These are phyloP conservation scores for Ptychodera flava DNA, from an alignment of 35 echinoderm and acorn worm species.

Conservation along the genomic window DNA sequence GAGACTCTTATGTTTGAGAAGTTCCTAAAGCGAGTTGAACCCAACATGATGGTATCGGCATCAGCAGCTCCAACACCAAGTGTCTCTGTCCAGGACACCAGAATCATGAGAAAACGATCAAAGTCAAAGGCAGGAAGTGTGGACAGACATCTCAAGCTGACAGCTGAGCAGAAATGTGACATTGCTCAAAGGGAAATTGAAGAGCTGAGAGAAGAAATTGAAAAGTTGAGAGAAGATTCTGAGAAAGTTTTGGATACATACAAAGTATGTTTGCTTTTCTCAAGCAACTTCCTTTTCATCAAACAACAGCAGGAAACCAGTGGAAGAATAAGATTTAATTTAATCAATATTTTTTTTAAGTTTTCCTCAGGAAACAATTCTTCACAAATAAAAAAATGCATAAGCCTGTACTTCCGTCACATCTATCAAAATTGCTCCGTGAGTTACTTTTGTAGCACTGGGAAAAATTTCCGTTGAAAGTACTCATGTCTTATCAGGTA, in stretches of 20 bases:
- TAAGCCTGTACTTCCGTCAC: too few species aligned
- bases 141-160: constrained; percentile 83
- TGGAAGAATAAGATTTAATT: too few species aligned
- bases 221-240: constrained; percentile 88
- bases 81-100: constrained; percentile 60
- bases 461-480: too few species aligned
- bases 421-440: too few species aligned
- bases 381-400: too few species aligned
- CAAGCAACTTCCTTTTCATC: too few species aligned
- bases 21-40: constrained; percentile 91
- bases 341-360: too few species aligned
- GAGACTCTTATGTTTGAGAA: constrained; percentile 98
- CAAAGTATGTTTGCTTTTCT: constrained; percentile 64
- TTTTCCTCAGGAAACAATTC: too few species aligned
- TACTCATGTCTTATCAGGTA: too few species aligned
- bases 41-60: constrained; percentile 57
- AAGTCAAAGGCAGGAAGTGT: constrained; percentile 83
- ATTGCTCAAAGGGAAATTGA: constrained; percentile 97
- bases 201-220: constrained; percentile 93
- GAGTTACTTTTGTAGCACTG: too few species aligned
- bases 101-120: constrained; percentile 80
- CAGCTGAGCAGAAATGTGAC: constrained; percentile 95
- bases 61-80: constrained; percentile 65
- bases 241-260: constrained; percentile 90
- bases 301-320: too few species aligned